Conservation (phyloP, 2,113 vertebrate species). For the Sclerurus mexicanus region DNA sequence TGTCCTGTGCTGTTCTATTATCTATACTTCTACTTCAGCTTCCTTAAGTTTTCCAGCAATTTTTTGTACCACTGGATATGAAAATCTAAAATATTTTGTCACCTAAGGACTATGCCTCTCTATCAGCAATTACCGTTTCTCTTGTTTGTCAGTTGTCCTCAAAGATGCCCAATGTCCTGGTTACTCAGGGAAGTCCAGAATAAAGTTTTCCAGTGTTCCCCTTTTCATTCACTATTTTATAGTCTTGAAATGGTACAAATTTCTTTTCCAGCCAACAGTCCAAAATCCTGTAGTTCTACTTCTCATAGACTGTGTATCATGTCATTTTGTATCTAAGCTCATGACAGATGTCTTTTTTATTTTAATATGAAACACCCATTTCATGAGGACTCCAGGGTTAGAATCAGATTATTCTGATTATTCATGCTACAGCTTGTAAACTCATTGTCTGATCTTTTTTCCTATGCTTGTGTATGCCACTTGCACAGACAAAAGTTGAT, state of each 20-base stretch:
- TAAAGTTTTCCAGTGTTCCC: background rate
- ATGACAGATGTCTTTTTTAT: background rate
- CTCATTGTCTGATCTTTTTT: background rate
- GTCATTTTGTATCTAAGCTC: background rate
- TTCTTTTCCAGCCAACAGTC: background rate
- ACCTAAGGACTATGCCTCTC: background rate
- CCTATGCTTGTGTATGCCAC: constrained; percentile 4
- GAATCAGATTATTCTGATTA: constrained; percentile 17
- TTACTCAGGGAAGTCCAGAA: background rate
- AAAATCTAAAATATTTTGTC: background rate
- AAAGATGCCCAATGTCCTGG: background rate
- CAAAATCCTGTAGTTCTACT: background rate
- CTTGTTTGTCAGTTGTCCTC: background rate
- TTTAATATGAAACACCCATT: background rate
- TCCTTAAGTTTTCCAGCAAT: background rate
- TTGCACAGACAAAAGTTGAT: constrained; percentile 30
- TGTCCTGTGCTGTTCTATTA: background rate
- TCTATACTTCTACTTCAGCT: background rate
- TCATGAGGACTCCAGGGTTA: background rate
- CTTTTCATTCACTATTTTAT: background rate
- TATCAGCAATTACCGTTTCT: background rate
- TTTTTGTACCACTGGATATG: background rate
- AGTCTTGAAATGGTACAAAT: background rate
- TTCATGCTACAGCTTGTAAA: constrained; percentile 12
- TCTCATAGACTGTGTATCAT: background rate